Base-by-base conservation (phyloP, 2,797 vertebrate genomes). In the Atherinosoma microstoma region DNA sequence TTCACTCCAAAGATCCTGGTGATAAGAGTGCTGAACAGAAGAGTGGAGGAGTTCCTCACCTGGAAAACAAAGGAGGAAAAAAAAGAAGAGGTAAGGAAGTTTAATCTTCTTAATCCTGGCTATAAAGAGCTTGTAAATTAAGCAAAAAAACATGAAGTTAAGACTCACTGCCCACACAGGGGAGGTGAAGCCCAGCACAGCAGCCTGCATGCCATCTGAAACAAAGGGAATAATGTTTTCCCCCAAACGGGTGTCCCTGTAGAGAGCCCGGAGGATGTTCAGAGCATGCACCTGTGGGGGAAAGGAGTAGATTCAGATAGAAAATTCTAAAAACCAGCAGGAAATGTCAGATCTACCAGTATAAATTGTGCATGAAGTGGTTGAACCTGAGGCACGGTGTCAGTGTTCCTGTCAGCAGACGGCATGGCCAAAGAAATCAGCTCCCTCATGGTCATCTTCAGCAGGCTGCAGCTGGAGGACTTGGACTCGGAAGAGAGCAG, bases 1-100 rank as follows among this genome's bases (percentile, higher is more conserved):
- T 99, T 98, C 88, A 99, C 97, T 63, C 97, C 97, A 92, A 99
- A 99, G 90, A 99, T 97, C 91, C 97, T 94, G 3, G 98, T 98
- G 91, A 99, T 98, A 82, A 99, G 91, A 40, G 96, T 95, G 92
- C 97, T 99, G 93, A 99, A 99, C 77, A 99, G 97, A 49, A 99
- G 97, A 0, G 98, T 99, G 67, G 97, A 98, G 56, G 97, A 99
- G 94, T 99, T 99, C 92, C 97, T 96, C 84, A 99, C 97, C 97
- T 99, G 92, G 74, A 32, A 54, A 59, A 35, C 11, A 22, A 57
- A 45, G 1, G 18, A 18, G 6, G 10, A 15, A 45, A n/a, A 15
- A 34, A 34, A 3, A 3, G 1, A 27, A 2, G 1, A 35, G 6
- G 0, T 45, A 20, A n/a, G 2, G 64, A 49, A 36, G 2, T 22